Base-by-base conservation (phyloP, 2,797 vertebrate genomes). In the Buceros bicornis region DNA sequence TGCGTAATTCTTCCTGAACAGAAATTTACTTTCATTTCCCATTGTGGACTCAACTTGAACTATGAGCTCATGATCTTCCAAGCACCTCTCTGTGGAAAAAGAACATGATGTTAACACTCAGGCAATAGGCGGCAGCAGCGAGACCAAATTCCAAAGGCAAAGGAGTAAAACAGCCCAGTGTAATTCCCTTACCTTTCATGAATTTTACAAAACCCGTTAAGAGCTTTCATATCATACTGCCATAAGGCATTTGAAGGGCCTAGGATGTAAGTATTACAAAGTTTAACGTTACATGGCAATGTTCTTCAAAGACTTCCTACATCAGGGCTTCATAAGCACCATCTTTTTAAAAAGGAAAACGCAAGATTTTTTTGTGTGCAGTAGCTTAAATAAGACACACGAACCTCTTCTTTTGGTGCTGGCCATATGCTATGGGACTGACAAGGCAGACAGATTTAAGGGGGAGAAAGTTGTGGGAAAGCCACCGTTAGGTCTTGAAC, bases 1-100 rank as follows among this genome's bases (percentile, higher is more conserved):
- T 96, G 99, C 99, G 86, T 99, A 99, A 98, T 99, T 99, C 98
- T 99, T 99, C 98, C 99, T 98, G 98, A 99, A 99, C 90, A 99
- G 97, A 97, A 99, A 99, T 98, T 98, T 99, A 90, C 99, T 99
- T 90, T 99, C 99, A 43, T 98, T 99, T 97, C 97, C 98, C 99
- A 99, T 99, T 77, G 98, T 98, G 61, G 98, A 98, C 93, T 99
- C 99, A 43, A 99, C 99, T 97, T 99, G 99, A 90, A 98, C 98
- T 97, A 99, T 99, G 91, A 98, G 96, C 96, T 99, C 99, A 33
- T 99, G 99, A 97, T 99, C 99, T 97, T 99, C 99, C 96, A 99
- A 96, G 97, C 98, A 99, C 66, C 99, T 97, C 95, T 99, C 99
- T 99, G 98, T 84, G 78, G 82, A 90, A 77, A 83, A 87, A 97